Evolutionary conservation across 1,140 invertebrate species (phyloP), one percentile per base, ranked within the genome.

Genomic region (Tetraneura akinire): DNA sequence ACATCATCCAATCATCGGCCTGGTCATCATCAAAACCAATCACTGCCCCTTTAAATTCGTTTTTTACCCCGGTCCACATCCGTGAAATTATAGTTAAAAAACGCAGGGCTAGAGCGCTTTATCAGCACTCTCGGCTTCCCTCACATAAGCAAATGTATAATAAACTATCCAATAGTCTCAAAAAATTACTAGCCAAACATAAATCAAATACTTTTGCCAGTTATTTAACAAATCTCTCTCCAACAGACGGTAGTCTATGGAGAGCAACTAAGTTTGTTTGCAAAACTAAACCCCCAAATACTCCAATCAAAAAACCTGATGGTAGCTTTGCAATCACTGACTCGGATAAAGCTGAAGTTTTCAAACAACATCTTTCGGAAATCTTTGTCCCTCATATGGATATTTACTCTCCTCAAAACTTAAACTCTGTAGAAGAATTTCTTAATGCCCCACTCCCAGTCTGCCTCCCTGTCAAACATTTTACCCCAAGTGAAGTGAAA

Each of bases 91-190:
- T 73, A 11, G 26, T 53, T 11, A 16, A 73, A 51, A 73, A 73
- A 55, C 13, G 68, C 23, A 55, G 70, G 32, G 49, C 29, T 2
- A 29, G 29, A 53, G 49, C 70, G 18, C 0, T 73, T 9, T 73
- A 55, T 21, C 49, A 73, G 32, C 29, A 29, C 5, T 32, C 23
- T 9, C 29, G 26, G 10, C 11, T 73, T 13, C 70, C 29, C 0
- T 73, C 70, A n/a, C 10, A 73, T 37, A 73, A 73, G 21, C 70
- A 32, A n/a, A 73, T 55, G 6, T 73, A 53, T 14, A 73, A 73
- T 21, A 53, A 55, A 21, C 14, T 73, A 73, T 26, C 70, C 0
- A 73, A 37, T 1, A 6, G 14, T 21, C 49, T 73, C 4, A 73
- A 73, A 55, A 73, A 73, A 23, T 0, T 37, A 10, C 13, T 55